phyloP scores from a whole-genome alignment of 2,113 vertebrate genomes.

The Canis aureus region DNA sequence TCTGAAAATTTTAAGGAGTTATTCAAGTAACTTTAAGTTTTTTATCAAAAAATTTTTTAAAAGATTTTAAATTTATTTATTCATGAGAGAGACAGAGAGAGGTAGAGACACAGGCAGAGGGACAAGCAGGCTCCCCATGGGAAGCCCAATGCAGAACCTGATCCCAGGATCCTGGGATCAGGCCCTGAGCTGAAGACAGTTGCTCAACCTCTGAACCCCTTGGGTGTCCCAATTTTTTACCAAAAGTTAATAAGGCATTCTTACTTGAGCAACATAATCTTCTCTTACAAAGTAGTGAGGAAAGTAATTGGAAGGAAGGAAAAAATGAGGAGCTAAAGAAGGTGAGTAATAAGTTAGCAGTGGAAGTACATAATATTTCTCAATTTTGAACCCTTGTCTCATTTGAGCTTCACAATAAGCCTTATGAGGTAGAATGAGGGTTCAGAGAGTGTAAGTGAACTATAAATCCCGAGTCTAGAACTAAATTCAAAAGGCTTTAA shows the following conservation, averaged over 20 bases:
- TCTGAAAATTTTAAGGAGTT: constrained; percentile 12
- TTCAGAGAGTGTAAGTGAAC: neutral
- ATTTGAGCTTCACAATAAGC: neutral
- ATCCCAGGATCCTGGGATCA: too few relatives aligned
- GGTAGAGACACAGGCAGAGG: too few relatives aligned
- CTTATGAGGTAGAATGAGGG: neutral
- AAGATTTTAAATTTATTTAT: too few relatives aligned
- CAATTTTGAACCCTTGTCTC: neutral
- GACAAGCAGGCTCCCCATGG: too few relatives aligned
- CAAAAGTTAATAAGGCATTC: constrained; percentile 26
- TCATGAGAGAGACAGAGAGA: too few relatives aligned
- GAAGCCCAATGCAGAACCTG: too few relatives aligned
- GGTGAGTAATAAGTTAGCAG: neutral
- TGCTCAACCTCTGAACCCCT: too few relatives aligned
- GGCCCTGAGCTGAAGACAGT: too few relatives aligned
- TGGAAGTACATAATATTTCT: neutral
- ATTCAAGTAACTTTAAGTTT: neutral
- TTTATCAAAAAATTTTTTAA: too few relatives aligned
- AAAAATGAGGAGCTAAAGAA: neutral
- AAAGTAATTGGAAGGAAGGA: constrained; percentile 23
- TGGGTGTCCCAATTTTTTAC: neutral
- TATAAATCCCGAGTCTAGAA: neutral
- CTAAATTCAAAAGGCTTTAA: neutral
- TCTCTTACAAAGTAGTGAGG: neutral
- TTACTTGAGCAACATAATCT: constrained; percentile 4